Evolutionary conservation across 2,888 invertebrate species (phyloP).

Genomic region (Morpho achilles): DNA sequence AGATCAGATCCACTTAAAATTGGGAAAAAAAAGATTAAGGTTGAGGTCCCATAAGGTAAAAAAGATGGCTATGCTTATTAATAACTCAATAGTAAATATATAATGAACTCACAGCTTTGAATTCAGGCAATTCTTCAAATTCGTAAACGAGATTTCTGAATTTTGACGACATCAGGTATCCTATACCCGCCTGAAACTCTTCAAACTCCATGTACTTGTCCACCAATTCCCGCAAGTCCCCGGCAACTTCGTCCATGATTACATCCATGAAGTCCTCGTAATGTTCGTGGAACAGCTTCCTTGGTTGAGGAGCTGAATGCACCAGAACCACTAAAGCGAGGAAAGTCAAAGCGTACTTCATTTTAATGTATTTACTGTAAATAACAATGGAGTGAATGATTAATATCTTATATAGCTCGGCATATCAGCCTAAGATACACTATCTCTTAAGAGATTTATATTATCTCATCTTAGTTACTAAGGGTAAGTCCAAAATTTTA

Average conservation of each 20-base stretch:
- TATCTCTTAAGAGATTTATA: conserved; percentile 4
- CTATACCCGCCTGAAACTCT: conserved; percentile 27
- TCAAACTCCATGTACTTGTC: conserved; percentile 30
- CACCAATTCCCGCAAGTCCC: conserved; percentile 22
- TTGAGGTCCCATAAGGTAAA: too few species aligned
- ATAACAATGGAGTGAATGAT: background rate
- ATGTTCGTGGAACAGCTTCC: conserved; percentile 34
- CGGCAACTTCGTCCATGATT: conserved; percentile 24
- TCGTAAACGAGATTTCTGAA: conserved; percentile 32
- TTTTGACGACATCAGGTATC: conserved; percentile 26
- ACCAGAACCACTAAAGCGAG: conserved; percentile 23
- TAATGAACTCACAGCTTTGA: conserved; percentile 30
- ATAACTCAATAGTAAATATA: too few species aligned
- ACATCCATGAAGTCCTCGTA: conserved; percentile 30
- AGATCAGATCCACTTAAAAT: too few species aligned
- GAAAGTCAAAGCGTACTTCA: conserved; percentile 24
- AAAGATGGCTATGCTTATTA: too few species aligned
- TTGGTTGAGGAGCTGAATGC: conserved; percentile 26
- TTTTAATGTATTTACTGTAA: background rate
- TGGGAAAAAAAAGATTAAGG: too few species aligned
- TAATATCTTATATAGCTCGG: conserved; percentile 7
- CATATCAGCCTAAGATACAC: conserved; percentile 14
- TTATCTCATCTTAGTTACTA: too few species aligned
- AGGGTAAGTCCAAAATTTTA: too few species aligned
- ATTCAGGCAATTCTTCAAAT: conserved; percentile 35